Evolutionary conservation across 2,113 vertebrate genomes (phyloP), one percentile per base, ranked within the genome.

Genomic region (Sylvilagus bachmani): DNA sequence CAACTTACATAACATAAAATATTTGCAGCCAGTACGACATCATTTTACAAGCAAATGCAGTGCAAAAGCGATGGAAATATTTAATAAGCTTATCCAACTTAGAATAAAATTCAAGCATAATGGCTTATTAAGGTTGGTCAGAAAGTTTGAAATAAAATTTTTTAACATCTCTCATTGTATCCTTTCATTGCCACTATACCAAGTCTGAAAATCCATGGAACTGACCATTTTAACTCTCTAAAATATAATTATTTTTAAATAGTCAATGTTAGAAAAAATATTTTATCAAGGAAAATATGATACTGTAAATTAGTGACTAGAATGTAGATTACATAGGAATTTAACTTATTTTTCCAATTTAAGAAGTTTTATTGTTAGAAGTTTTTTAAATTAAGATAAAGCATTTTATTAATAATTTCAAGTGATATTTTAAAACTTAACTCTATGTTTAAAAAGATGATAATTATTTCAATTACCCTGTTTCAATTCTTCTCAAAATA

Each of bases 121-220:
- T 49, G 5, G 6, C 2, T 62, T 77, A 87, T 24, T 58, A 89
- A 94, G 24, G 2, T 84, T 79, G 13, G 64, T 36, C 27, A 83
- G 58, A 9, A 86, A 78, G 49, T 87, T 38, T 86, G 36, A 91
- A 95, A 89, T 38, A 64, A 10, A 55, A 74, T 25, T 93, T 90
- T 90, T 80, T 67, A 82, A 78, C 13, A 69, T 64, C 7, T 75
- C 12, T 92, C 24, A 49, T 11, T 25, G 5, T 69, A 31, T 81
- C 11, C 3, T 66, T 67, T 90, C 91, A 10, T 3, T 87, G n/a
- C 4, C 11, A 8, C 27, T 64, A 22, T 29, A 64, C 0, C 4
- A n/a, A 87, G 24, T 1, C 29, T 71, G 4, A 19, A 84, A 80
- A 95, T 89, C 29, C 19, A 88, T 29, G 25, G 22, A 3, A 24